Evolutionary conservation across 2,797 vertebrate species (phyloP).

Genomic region (Molossus molossus): DNA sequence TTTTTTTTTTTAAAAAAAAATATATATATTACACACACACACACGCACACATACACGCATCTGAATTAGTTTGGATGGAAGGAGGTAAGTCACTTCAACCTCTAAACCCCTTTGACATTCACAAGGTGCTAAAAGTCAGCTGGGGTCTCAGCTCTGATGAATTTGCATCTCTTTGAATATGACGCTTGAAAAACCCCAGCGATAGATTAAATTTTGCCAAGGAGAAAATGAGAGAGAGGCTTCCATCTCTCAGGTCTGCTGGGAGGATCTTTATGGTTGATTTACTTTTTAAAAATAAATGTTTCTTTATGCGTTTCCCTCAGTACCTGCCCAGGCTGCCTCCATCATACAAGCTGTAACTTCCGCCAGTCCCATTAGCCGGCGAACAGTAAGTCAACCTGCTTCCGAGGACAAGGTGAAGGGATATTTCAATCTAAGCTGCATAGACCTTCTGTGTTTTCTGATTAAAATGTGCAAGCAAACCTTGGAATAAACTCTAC

Average conservation of each 20-base stretch:
- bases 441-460: slow-evolving; percentile 90
- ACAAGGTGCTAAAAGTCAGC: slow-evolving; percentile 94
- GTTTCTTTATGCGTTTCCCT: slow-evolving; percentile 92
- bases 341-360: slow-evolving; percentile 88
- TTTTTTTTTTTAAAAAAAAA: slow-evolving; percentile 51
- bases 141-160: slow-evolving; percentile 94
- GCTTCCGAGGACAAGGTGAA: slow-evolving; percentile 89
- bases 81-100: slow-evolving; percentile 90
- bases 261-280: slow-evolving; percentile 99
- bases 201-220: slow-evolving; percentile 99
- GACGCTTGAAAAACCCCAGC: slow-evolving; percentile 94
- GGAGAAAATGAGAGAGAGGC: slow-evolving; percentile 98
- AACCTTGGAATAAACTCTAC: slow-evolving; percentile 91
- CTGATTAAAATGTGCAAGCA: slow-evolving; percentile 92
- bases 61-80: slow-evolving; percentile 87
- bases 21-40: not conserved
- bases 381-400: slow-evolving; percentile 88
- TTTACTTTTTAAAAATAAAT: slow-evolving; percentile 93
- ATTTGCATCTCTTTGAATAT: slow-evolving; percentile 99
- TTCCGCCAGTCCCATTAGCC: slow-evolving; percentile 87
- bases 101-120: slow-evolving; percentile 95
- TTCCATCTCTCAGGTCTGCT: slow-evolving; percentile 97
- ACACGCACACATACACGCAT: not conserved
- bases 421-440: slow-evolving; percentile 90
- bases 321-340: slow-evolving; percentile 89